These are phyloP conservation scores for Folsomia manolachei DNA, from an alignment of 2,888 invertebrate genomes.

Conservation along the genomic window DNA sequence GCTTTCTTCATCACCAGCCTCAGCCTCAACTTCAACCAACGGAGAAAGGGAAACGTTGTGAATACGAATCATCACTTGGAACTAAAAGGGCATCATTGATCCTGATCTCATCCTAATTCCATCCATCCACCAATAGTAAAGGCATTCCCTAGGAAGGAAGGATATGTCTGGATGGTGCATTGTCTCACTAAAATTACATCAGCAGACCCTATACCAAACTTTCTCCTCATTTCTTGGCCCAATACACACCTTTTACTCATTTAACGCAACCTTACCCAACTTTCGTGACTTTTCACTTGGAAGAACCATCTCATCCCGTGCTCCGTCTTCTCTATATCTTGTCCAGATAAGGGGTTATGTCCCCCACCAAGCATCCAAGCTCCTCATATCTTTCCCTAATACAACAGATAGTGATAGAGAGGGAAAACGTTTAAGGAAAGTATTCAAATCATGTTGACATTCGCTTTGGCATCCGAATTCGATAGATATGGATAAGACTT, in stretches of 20 bases:
- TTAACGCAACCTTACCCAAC: not conserved
- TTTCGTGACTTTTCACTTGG: not conserved
- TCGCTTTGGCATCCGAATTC: not conserved
- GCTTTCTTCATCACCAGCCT: not conserved
- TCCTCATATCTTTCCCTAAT: too few relatives aligned
- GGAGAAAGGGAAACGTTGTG: constrained; percentile 3
- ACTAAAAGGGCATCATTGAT: constrained; percentile 1
- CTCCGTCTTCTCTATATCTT: not conserved
- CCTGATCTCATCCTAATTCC: constrained; percentile 1
- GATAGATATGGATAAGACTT: not conserved
- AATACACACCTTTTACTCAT: not conserved
- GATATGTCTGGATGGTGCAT: too few relatives aligned
- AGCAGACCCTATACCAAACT: too few relatives aligned
- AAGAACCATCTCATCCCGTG: not conserved
- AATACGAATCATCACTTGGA: constrained; percentile 16
- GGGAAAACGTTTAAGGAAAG: not conserved
- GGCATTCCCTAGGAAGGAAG: too few relatives aligned
- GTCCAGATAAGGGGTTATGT: too few relatives aligned
- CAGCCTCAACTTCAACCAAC: not conserved
- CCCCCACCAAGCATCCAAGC: too few relatives aligned
- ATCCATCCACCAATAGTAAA: not conserved
- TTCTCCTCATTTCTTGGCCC: not conserved
- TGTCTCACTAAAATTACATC: not conserved
- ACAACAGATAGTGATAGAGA: not conserved
- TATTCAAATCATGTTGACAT: not conserved